phyloP scores from a whole-genome alignment of 2,797 vertebrate genomes.

The Acestrorhynchus altus region DNA sequence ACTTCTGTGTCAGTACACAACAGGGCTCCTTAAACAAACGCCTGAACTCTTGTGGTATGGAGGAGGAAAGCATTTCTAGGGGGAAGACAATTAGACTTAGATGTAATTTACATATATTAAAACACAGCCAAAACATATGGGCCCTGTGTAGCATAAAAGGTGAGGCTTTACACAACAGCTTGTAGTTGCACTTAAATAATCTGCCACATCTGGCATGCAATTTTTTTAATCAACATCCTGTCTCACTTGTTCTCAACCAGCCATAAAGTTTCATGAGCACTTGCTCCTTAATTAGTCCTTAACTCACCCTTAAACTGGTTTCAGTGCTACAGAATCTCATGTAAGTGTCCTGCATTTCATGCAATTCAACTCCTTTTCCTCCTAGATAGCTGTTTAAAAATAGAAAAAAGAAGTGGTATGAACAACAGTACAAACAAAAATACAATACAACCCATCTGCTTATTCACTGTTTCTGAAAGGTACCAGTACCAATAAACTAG shows the following conservation, averaged over 20 bases:
- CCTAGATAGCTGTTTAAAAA: background rate
- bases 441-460: too few relatives aligned
- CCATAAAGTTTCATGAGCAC: conserved; percentile 9
- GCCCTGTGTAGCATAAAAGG: background rate
- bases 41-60: background rate
- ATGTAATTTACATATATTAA: conserved; percentile 20
- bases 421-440: too few relatives aligned
- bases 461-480: too few relatives aligned
- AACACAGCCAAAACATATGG: conserved; percentile 16
- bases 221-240: conserved; percentile 9
- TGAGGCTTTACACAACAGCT: conserved; percentile 27
- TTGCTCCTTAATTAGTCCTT: conserved; percentile 17
- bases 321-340: background rate
- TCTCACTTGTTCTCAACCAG: conserved; percentile 13
- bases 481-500: too few relatives aligned
- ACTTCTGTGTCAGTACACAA: background rate
- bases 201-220: background rate
- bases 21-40: background rate
- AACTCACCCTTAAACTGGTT: conserved; percentile 5
- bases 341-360: background rate
- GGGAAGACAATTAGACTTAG: background rate
- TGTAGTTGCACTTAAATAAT: conserved; percentile 34
- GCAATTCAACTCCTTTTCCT: background rate
- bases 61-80: background rate
- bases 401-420: too few relatives aligned